These are phyloP conservation scores for Sphaeramia orbicularis DNA, from an alignment of 2,797 vertebrate species.

Conservation along the genomic window DNA sequence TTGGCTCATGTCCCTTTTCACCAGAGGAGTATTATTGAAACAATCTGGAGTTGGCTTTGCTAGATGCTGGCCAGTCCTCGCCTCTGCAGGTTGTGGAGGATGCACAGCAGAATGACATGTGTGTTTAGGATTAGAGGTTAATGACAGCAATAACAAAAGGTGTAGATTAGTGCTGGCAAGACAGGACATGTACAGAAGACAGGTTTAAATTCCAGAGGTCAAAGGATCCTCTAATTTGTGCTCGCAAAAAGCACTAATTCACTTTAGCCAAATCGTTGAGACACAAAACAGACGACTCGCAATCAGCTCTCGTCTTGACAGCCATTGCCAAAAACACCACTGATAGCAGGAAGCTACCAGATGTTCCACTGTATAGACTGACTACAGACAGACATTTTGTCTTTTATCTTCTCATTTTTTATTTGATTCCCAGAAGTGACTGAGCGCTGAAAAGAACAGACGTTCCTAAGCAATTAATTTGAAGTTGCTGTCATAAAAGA, in stretches of 20 bases:
- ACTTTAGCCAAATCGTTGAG: conserved; percentile 55
- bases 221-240: conserved; percentile 73
- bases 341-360: conserved; percentile 62
- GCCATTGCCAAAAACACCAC: conserved; percentile 46
- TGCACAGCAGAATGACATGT: conserved; percentile 45
- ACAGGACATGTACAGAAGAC: conserved; percentile 62
- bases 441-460: conserved; percentile 41
- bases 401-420: conserved; percentile 47
- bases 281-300: conserved; percentile 51
- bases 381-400: conserved; percentile 28
- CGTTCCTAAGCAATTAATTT: conserved; percentile 33
- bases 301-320: conserved; percentile 38
- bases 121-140: conserved; percentile 68
- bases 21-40: conserved; percentile 66
- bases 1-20: conserved; percentile 40
- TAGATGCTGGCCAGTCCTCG: conserved; percentile 42
- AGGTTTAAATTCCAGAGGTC: conserved; percentile 78
- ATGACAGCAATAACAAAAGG: conserved; percentile 77
- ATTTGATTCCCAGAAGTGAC: conserved; percentile 56
- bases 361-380: conserved; percentile 45
- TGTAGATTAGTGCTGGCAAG: conserved; percentile 69
- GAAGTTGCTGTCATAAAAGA: conserved; percentile 27
- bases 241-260: conserved; percentile 56
- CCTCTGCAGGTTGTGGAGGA: conserved; percentile 55
- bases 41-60: conserved; percentile 61